Evolutionary conservation across 2,888 invertebrate species (phyloP), one percentile per base, ranked within the genome.

Genomic region (Stenichneumon culpator): DNA sequence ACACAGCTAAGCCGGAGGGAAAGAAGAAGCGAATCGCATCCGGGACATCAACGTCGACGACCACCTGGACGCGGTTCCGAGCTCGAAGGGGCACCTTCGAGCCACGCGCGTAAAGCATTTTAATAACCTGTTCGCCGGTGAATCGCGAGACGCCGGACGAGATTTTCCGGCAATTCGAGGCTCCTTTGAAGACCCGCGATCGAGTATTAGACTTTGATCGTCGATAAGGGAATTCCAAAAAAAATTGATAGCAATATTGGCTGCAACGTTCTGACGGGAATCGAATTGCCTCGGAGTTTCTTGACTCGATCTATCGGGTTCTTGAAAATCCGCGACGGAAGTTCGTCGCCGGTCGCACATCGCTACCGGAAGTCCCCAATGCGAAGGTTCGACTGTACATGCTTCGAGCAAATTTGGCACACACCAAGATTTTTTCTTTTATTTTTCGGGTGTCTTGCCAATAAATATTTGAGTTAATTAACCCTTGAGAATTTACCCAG

Each of bases 11-110:
- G 47, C 9, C 11, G 67, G 22, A 44, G 25, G 68, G 25, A 65
- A 70, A 74, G 54, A 82, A 32, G 65, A 68, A 63, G 63, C 44
- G 50, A 86, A 83, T 86, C 83, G 81, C 87, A 82, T 86, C 57
- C 79, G 73, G 19, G 50, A 79, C 52, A 75, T 82, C 63, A 54
- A 57, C 44, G 65, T 54, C 32, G 50, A 19, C 25, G 54, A 67
- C 11, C 9, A 60, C 44, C 60, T 28, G 72, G 63, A 47, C 39
- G 28, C n/a, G 9, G 32, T 32, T 39, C 36, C 67, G 44, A 80
- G 14, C 7, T 11, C 28, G 65, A 36, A 39, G 67, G 52, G 19
- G 22, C 65, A 47, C 28, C 73, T 73, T 25, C 32, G 68, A 32
- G 39, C 65, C 14, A 70, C 70, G 65, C 65, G 57, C 50, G 52